Evolutionary conservation across 2,113 vertebrate species (phyloP).

Genomic region (Coreoperca whiteheadi): DNA sequence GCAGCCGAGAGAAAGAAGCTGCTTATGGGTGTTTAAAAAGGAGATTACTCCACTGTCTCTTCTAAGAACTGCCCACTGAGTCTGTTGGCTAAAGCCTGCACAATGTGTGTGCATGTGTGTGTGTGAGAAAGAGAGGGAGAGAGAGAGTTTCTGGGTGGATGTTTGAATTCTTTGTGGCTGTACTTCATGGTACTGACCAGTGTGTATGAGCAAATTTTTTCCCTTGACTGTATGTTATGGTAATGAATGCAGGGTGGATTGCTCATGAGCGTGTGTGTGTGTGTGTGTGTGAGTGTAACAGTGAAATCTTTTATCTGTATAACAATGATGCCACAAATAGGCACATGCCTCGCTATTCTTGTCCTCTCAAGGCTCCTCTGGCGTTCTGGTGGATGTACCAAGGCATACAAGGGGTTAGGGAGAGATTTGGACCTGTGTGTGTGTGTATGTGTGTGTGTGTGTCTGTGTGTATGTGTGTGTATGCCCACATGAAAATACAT

Average conservation of each 20-base stretch:
- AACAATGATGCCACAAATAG: constrained; percentile 78
- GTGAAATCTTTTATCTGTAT: constrained; percentile 62
- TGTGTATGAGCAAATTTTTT: constrained; percentile 36
- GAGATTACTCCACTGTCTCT: constrained; percentile 49
- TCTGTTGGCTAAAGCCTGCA: constrained; percentile 33
- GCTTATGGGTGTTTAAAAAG: constrained; percentile 56
- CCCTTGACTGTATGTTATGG: constrained; percentile 6
- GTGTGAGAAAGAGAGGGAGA: neutral
- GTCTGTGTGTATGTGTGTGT: neutral
- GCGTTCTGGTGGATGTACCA: constrained; percentile 47
- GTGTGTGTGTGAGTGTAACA: constrained; percentile 2
- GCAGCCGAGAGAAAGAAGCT: constrained; percentile 52
- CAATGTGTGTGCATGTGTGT: constrained; percentile 23
- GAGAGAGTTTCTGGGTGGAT: neutral
- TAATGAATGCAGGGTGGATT: constrained; percentile 17
- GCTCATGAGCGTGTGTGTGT: neutral
- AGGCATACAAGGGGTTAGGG: constrained; percentile 59
- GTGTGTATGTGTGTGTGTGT: constrained; percentile 17
- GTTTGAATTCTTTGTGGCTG: constrained; percentile 33
- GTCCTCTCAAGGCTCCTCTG: constrained; percentile 73
- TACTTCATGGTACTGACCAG: constrained; percentile 4
- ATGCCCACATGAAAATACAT: neutral
- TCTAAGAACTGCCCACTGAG: constrained; percentile 57
- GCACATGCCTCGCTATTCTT: constrained; percentile 73
- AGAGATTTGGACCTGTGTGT: constrained; percentile 50